phyloP scores from a whole-genome alignment of 1,140 invertebrate genomes.

The Drosophila persimilis region DNA sequence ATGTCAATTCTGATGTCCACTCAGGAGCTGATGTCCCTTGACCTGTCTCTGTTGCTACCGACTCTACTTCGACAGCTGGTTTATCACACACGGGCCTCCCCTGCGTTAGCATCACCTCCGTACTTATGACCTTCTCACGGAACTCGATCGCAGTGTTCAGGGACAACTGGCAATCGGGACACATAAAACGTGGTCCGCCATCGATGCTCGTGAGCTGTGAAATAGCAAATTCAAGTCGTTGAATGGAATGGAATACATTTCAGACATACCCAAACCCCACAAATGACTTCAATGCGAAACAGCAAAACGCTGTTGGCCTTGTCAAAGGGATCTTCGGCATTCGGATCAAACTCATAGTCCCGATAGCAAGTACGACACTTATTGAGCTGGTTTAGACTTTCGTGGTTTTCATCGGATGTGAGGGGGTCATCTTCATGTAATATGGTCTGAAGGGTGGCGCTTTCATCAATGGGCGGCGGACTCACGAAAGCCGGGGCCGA shows the following conservation, averaged over 20 bases:
- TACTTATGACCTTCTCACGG: slow-evolving; percentile 54
- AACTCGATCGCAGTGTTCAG: slow-evolving; percentile 55
- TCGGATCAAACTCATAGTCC: slow-evolving; percentile 21
- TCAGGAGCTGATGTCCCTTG: background rate
- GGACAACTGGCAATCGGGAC: slow-evolving; percentile 28
- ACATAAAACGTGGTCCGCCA: slow-evolving; percentile 37
- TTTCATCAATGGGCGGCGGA: slow-evolving; percentile 1
- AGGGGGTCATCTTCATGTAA: slow-evolving; percentile 5
- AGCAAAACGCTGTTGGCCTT: slow-evolving; percentile 51
- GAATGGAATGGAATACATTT: no score
- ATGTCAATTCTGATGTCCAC: slow-evolving; percentile 4
- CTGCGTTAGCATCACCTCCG: slow-evolving; percentile 39
- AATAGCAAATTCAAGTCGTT: background rate
- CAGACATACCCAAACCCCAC: slow-evolving; percentile 60
- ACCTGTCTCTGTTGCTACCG: background rate
- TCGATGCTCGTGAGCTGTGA: slow-evolving; percentile 39
- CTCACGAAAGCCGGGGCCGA: slow-evolving; percentile 3
- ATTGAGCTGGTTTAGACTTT: background rate
- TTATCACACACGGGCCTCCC: background rate
- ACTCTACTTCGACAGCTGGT: slow-evolving; percentile 6
- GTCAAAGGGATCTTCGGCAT: slow-evolving; percentile 45
- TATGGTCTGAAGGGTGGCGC: no score
- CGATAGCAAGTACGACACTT: slow-evolving; percentile 52
- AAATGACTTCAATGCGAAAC: slow-evolving; percentile 70
- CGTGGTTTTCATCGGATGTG: background rate